Evolutionary conservation across 2,113 vertebrate genomes (phyloP).

Genomic region (Plectropomus leopardus): DNA sequence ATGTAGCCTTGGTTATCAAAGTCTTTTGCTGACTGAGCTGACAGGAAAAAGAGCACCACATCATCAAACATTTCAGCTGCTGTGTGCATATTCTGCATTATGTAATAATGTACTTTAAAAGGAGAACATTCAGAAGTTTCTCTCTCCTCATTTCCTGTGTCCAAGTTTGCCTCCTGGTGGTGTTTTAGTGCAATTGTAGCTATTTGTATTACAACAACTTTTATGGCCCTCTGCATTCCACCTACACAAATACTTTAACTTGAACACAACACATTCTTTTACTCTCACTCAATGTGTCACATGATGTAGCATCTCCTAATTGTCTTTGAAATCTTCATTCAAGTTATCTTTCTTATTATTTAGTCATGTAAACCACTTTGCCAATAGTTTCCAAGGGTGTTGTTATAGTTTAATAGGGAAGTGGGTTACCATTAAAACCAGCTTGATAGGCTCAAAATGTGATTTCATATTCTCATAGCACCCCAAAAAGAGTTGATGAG

Average conservation of each 20-base stretch:
- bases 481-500: too few species aligned
- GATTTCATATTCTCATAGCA: neutral
- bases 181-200: neutral
- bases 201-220: neutral
- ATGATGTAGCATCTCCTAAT: neutral
- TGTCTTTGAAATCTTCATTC: neutral
- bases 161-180: conserved; percentile 55
- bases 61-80: neutral
- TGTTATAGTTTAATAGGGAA: too few species aligned
- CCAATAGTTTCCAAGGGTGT: neutral
- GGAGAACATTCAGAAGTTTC: neutral
- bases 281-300: neutral
- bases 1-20: neutral
- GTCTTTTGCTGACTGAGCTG: conserved; percentile 4
- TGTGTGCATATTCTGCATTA: conserved; percentile 14
- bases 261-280: neutral
- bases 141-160: neutral
- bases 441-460: neutral
- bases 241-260: neutral
- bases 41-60: neutral
- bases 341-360: neutral
- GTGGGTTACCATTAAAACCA: neutral
- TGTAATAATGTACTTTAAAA: neutral
- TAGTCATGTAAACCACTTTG: neutral
- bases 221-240: neutral